These are phyloP conservation scores for Sycophila texana DNA, from an alignment of 2,888 invertebrate genomes.

Conservation along the genomic window DNA sequence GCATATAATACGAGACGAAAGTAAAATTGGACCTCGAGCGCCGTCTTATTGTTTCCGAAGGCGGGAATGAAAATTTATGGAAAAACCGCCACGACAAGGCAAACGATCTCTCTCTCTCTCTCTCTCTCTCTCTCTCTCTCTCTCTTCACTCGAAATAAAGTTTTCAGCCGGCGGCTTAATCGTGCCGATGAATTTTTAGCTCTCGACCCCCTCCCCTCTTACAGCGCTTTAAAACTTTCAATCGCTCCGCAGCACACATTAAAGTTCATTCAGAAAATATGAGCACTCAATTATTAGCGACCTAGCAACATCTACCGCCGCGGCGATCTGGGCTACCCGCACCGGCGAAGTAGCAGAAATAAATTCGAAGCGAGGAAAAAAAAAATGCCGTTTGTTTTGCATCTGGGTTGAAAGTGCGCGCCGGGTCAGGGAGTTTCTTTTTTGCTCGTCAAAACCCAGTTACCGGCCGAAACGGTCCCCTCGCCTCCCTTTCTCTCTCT, in stretches of 20 bases:
- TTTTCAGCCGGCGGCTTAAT: no score
- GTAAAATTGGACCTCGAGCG: neutral
- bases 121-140: no score
- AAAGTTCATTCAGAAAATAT: neutral
- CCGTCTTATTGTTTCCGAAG: no score
- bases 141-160: no score
- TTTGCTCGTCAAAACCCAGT: neutral
- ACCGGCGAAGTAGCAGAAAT: neutral
- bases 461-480: neutral
- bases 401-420: neutral
- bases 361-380: neutral
- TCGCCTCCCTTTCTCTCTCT: neutral
- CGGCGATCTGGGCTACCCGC: neutral
- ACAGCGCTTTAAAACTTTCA: neutral
- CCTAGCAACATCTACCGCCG: neutral
- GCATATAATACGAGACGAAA: neutral
- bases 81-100: no score
- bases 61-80: no score
- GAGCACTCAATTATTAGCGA: slow-evolving; percentile 17
- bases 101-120: no score
- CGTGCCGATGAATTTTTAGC: no score
- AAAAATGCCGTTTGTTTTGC: neutral
- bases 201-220: neutral
- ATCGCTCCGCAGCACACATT: neutral
- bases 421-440: no score